A percentile compares a stretch with the other conserved stretches of the same genome.
Conservation (phyloP, 2,797 vertebrate genomes). For the Adrianichthys oophorus region DNA sequence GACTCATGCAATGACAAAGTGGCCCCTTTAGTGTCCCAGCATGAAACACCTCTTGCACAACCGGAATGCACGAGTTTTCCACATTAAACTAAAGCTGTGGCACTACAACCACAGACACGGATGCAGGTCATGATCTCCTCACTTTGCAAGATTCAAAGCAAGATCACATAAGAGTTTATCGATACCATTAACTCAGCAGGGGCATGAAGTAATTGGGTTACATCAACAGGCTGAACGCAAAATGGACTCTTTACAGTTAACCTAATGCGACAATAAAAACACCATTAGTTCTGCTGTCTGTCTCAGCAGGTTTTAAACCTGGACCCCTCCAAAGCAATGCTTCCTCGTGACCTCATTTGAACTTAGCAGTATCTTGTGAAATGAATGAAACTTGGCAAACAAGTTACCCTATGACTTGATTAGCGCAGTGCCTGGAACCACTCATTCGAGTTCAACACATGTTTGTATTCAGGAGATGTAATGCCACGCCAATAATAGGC, state of each 20-base stretch:
- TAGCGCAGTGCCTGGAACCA: conserved; percentile 41
- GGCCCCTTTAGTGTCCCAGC: conserved; percentile 10
- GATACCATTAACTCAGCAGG: conserved; percentile 61
- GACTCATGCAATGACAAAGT: neutral
- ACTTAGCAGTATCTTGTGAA: conserved; percentile 24
- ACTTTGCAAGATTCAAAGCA: conserved; percentile 54
- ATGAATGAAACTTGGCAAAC: conserved; percentile 26
- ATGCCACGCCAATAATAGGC: conserved; percentile 60
- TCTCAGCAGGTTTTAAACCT: neutral
- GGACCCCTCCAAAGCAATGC: neutral
- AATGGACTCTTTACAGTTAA: conserved; percentile 7
- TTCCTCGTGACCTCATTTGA: conserved; percentile 19
- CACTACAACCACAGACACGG: conserved; percentile 9
- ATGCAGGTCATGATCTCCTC: conserved; percentile 19
- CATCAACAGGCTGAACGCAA: conserved; percentile 23
- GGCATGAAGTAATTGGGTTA: conserved; percentile 29
- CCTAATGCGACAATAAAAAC: conserved; percentile 15
- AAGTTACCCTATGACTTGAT: conserved; percentile 47
- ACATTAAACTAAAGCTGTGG: conserved; percentile 1
- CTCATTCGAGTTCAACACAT: conserved; percentile 36
- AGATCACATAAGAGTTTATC: conserved; percentile 34
- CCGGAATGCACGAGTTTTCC: conserved; percentile 1
- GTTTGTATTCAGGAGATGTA: conserved; percentile 47
- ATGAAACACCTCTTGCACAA: conserved; percentile 5
- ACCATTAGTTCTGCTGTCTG: conserved; percentile 7